Conservation (phyloP, 2,113 vertebrate species). For the Monopterus albus region DNA sequence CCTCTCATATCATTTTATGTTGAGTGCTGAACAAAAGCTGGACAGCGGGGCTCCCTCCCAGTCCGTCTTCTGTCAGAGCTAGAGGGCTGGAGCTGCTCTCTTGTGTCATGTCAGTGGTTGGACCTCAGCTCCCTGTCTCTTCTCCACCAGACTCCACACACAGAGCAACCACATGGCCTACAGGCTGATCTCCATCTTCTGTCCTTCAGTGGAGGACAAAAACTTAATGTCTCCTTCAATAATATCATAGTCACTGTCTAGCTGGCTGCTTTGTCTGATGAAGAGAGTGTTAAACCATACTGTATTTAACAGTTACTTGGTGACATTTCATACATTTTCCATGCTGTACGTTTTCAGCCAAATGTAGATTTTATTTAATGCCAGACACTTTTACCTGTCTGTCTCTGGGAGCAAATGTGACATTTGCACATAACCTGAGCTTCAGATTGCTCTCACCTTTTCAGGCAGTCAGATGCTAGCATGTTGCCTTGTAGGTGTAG, state of each 20-base stretch:
- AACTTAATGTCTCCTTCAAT: neutral
- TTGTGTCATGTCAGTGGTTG: slow-evolving; percentile 9
- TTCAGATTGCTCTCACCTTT: too few species aligned
- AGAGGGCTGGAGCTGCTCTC: slow-evolving; percentile 39
- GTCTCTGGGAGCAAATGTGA: too few species aligned
- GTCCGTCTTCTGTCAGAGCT: slow-evolving; percentile 23
- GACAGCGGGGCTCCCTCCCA: slow-evolving; percentile 34
- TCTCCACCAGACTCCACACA: slow-evolving; percentile 4
- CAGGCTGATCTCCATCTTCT: slow-evolving; percentile 19
- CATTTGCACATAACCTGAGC: too few species aligned
- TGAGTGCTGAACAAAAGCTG: slow-evolving; percentile 23
- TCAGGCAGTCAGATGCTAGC: too few species aligned
- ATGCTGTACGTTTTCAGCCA: too few species aligned
- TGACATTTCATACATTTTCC: too few species aligned
- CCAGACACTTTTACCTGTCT: too few species aligned
- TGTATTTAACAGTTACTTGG: too few species aligned
- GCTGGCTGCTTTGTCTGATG: neutral
- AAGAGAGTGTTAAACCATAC: too few species aligned
- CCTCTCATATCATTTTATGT: slow-evolving; percentile 25
- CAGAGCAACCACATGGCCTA: neutral
- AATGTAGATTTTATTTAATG: too few species aligned
- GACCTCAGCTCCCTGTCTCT: slow-evolving; percentile 12
- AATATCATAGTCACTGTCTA: neutral
- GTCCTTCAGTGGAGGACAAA: slow-evolving; percentile 9
- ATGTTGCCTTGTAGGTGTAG: too few species aligned